A percentile compares a stretch with the other conserved stretches of the same genome.
Conservation (phyloP, 1,140 invertebrate genomes). For the Cephus cinctus region DNA sequence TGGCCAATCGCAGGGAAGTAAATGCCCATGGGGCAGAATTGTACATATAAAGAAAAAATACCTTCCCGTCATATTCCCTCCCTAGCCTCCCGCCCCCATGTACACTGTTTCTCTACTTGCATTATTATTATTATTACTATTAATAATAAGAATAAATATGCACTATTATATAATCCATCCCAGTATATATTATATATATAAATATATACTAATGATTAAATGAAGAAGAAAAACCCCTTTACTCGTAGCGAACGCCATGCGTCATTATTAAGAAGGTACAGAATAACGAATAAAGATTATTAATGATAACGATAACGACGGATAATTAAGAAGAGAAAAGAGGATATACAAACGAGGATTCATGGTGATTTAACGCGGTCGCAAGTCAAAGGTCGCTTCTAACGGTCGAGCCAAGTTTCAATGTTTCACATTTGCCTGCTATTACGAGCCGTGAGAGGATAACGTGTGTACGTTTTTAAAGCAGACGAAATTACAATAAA, state of each 20-base stretch:
- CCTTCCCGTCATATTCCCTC: slow-evolving; percentile 8
- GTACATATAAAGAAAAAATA: slow-evolving; percentile 14
- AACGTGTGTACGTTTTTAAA: no score
- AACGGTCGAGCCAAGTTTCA: no score
- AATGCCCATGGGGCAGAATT: neutral
- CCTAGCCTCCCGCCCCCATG: slow-evolving; percentile 18
- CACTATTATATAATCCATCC: slow-evolving; percentile 24
- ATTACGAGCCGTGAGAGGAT: no score
- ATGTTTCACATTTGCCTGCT: no score
- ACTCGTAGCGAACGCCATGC: neutral
- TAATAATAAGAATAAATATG: slow-evolving; percentile 28
- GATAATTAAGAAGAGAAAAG: no score
- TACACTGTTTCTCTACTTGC: slow-evolving; percentile 25
- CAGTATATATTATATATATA: slow-evolving; percentile 14
- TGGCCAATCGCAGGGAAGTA: neutral
- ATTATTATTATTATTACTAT: slow-evolving; percentile 27
- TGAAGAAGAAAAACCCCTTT: neutral
- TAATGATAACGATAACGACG: neutral
- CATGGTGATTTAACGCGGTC: no score
- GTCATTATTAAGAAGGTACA: neutral
- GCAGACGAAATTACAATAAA: no score
- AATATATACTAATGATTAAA: neutral
- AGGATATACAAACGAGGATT: no score
- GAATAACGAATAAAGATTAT: neutral
- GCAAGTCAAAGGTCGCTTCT: no score